These are phyloP conservation scores for Gonioctena quinquepunctata DNA, from an alignment of 1,140 invertebrate genomes.

Conservation along the genomic window DNA sequence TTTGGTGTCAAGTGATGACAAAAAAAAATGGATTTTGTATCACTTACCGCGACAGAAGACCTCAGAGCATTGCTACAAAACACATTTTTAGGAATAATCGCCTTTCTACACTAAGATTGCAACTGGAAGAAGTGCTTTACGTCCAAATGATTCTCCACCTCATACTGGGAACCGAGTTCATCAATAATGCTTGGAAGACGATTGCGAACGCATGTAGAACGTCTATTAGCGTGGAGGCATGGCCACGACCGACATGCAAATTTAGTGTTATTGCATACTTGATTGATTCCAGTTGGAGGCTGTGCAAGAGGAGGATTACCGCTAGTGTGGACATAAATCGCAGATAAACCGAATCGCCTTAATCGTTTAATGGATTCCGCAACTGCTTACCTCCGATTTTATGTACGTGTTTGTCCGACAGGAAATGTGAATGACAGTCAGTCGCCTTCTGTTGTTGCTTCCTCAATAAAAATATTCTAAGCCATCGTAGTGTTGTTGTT, in stretches of 20 bases:
- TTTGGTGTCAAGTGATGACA: no score
- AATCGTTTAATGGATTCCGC: constrained; percentile 38
- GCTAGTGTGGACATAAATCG: constrained; percentile 37
- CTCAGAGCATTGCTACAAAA: no score
- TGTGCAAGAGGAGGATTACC: constrained; percentile 30
- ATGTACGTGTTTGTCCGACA: constrained; percentile 23
- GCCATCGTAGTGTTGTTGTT: no score
- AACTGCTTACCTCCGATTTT: constrained; percentile 25
- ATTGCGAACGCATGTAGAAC: constrained; percentile 33
- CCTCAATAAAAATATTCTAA: neutral
- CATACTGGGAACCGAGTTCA: neutral
- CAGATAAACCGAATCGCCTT: constrained; percentile 38
- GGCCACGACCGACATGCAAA: constrained; percentile 42
- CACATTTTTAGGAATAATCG: no score
- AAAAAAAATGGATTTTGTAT: no score
- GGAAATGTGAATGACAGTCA: neutral
- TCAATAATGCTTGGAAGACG: neutral
- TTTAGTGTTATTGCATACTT: constrained; percentile 46
- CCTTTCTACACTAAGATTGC: no score
- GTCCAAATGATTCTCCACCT: no score
- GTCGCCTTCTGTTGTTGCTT: neutral
- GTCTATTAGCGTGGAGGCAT: constrained; percentile 44
- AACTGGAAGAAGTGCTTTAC: no score
- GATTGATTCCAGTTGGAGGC: constrained; percentile 39
- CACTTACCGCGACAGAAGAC: no score